Evolutionary conservation across 2,113 vertebrate genomes (phyloP).

Genomic region (Pristiophorus japonicus): DNA sequence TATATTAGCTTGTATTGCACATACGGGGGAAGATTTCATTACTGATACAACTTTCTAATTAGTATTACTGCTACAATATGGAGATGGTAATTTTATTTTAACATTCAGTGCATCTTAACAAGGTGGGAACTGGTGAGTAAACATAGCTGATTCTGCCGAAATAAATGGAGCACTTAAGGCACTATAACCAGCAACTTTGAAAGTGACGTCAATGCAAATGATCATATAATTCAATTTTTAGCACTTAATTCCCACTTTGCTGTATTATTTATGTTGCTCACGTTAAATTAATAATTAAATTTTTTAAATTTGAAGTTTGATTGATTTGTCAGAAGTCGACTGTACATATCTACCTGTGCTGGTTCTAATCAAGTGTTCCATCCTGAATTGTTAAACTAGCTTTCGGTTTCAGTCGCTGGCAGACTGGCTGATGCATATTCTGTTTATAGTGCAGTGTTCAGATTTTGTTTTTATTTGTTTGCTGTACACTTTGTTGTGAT

Average conservation of each 20-base stretch:
- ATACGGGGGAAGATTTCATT: neutral
- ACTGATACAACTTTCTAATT: neutral
- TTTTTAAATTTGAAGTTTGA: neutral
- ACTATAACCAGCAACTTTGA: neutral
- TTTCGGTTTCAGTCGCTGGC: neutral
- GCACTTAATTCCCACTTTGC: neutral
- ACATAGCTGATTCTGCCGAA: neutral
- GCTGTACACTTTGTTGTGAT: neutral
- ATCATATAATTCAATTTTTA: neutral
- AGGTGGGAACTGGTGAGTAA: neutral
- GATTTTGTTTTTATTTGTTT: neutral
- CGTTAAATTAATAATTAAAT: neutral
- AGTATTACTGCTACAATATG: neutral
- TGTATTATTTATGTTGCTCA: neutral
- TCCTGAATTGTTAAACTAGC: neutral
- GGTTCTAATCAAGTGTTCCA: neutral
- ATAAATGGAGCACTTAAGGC: neutral
- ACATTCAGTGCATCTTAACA: neutral
- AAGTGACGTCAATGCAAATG: neutral
- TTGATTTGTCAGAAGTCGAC: neutral
- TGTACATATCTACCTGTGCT: neutral
- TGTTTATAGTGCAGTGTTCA: neutral
- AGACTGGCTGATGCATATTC: neutral
- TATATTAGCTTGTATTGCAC: neutral
- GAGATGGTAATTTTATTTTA: constrained; percentile 10